Percentiles rank a stretch among this genome's conserved stretches.
Evolutionary conservation across 1,140 invertebrate species (phyloP).

Genomic region (Trichogramma pretiosum): DNA sequence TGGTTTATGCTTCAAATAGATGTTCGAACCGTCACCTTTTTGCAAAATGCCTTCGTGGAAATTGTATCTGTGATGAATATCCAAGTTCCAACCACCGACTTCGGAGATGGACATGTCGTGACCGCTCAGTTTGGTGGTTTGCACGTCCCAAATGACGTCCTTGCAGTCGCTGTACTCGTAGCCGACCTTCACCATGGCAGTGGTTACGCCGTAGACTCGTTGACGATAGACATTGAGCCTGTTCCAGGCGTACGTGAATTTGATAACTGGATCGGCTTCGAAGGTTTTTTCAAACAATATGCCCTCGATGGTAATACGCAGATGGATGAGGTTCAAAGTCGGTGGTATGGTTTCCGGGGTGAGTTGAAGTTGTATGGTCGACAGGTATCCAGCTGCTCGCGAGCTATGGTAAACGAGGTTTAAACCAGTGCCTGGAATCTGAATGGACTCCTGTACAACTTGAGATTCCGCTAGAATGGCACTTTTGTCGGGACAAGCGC

Average conservation of each 20-base stretch:
- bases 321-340: constrained; percentile 74
- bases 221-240: constrained; percentile 92
- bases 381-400: constrained; percentile 81
- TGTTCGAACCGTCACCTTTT: constrained; percentile 94
- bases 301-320: constrained; percentile 89
- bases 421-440: constrained; percentile 84
- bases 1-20: constrained; percentile 90
- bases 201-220: constrained; percentile 84
- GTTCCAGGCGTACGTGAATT: constrained; percentile 95
- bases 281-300: constrained; percentile 87
- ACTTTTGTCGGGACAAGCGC: constrained; percentile 83
- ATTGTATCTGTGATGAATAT: constrained; percentile 95
- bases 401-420: constrained; percentile 94
- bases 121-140: constrained; percentile 88
- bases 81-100: constrained; percentile 92
- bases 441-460: constrained; percentile 87
- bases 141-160: constrained; percentile 89
- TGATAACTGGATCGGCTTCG: constrained; percentile 90
- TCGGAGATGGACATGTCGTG: constrained; percentile 95
- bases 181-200: constrained; percentile 87
- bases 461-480: constrained; percentile 91
- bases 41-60: constrained; percentile 96
- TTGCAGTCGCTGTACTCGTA: constrained; percentile 92
- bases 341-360: constrained; percentile 77
- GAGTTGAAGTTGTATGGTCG: constrained; percentile 87